Evolutionary conservation across 2,888 invertebrate species (phyloP), one percentile per base, ranked within the genome.

Genomic region (Dryobota labecula): DNA sequence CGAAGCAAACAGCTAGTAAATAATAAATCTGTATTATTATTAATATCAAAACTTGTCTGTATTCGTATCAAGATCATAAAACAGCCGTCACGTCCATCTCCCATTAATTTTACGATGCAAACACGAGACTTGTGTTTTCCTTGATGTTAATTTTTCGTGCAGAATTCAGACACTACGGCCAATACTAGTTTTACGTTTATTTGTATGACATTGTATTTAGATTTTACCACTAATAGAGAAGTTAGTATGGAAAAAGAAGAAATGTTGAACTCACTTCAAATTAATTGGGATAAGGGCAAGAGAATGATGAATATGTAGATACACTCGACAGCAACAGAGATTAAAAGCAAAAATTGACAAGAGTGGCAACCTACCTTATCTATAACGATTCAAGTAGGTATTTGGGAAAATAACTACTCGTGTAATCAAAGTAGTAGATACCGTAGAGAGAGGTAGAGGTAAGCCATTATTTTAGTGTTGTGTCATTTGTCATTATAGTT

Each of bases 111-210:
- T 68, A 63, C 58, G 66, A 66, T 38, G 43, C 43, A 36, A 47
- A 47, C 66, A 63, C 38, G 60, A 51, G n/a, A 69, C 38, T 53
- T 27, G 24, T 56, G 76, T 78, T 76, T 80, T 80, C 51, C 47
- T 57, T 53, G 47, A 38, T 38, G 33, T 57, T 43, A 30, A 67
- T 74, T 60, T 58, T 63, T 61, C 24, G 20, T 36, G 20, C 15
- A 63, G 9, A 49, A 51, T 64, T 79, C 4, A 1, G 33, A n/a
- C 9, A 18, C 20, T 47, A 27, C 24, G 11, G 13, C 41, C 24
- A 76, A 30, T 27, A 15, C 27, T 58, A 30, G 2, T 58, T 38
- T 51, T 47, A 57, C 18, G 3, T 33, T 15, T 41, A 58, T 27
- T 58, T 27, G 45, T 27, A 8, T 43, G 15, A 43, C 18, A 18